Percentiles rank a stretch among this genome's conserved stretches.
Evolutionary conservation across 2,113 vertebrate species (phyloP).

Genomic region (Thalassoma bifasciatum): DNA sequence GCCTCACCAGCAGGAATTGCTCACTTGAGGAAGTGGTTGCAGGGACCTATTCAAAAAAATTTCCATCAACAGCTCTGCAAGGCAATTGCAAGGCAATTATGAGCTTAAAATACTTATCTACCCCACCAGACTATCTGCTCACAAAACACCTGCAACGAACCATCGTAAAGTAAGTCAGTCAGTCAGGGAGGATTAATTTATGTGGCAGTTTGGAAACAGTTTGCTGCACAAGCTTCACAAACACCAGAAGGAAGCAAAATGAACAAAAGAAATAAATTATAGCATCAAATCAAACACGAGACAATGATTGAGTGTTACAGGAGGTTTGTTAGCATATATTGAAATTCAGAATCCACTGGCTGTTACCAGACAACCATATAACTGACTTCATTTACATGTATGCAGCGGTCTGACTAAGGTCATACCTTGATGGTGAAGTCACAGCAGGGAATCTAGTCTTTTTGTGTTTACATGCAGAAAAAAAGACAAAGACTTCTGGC

Average conservation of each 20-base stretch:
- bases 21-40: slow-evolving; percentile 7
- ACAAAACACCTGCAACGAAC: background rate
- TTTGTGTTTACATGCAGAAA: too few species aligned
- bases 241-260: background rate
- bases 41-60: slow-evolving; percentile 6
- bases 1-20: background rate
- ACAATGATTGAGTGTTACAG: background rate
- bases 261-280: background rate
- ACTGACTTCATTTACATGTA: too few species aligned
- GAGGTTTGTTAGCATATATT: too few species aligned
- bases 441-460: too few species aligned
- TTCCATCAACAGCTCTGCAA: slow-evolving; percentile 8
- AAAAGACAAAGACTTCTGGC: too few species aligned
- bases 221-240: background rate
- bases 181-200: background rate
- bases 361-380: too few species aligned
- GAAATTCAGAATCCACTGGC: too few species aligned
- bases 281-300: too few species aligned
- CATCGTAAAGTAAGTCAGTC: background rate
- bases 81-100: slow-evolving; percentile 8
- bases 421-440: too few species aligned
- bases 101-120: background rate
- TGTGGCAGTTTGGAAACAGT: background rate
- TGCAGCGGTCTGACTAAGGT: too few species aligned
- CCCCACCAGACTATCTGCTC: slow-evolving; percentile 18